Conservation (phyloP, 2,797 vertebrate species). For the Threskiornis aethiopicus region DNA sequence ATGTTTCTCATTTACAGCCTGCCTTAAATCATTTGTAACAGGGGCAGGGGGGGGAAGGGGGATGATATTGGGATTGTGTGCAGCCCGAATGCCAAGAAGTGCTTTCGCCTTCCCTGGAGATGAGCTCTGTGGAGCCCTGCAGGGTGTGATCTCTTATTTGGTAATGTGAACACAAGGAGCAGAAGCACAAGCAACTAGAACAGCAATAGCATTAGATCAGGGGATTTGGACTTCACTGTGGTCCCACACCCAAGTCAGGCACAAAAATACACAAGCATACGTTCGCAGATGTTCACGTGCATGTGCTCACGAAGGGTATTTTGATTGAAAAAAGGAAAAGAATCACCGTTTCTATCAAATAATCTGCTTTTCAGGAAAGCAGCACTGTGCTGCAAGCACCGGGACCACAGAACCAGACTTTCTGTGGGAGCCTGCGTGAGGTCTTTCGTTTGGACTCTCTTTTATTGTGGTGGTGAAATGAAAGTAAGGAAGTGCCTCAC, state of each 20-base stretch:
- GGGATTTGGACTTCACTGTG: conserved; percentile 18
- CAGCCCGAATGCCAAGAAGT: neutral
- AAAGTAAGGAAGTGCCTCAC: neutral
- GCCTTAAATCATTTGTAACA: conserved; percentile 41
- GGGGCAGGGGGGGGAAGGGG: neutral
- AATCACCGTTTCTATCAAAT: neutral
- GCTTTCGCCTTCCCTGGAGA: conserved; percentile 26
- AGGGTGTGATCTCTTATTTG: conserved; percentile 54
- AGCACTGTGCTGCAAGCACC: neutral
- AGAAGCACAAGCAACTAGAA: conserved; percentile 4
- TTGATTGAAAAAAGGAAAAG: neutral
- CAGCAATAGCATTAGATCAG: conserved; percentile 49
- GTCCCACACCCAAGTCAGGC: conserved; percentile 44
- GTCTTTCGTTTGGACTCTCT: neutral
- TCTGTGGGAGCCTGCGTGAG: neutral
- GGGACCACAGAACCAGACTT: neutral
- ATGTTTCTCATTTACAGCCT: conserved; percentile 55
- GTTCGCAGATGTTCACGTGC: neutral
- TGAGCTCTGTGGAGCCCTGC: neutral
- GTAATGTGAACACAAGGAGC: conserved; percentile 37
- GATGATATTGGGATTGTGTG: neutral
- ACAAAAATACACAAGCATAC: neutral
- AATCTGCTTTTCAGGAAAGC: neutral
- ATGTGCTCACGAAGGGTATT: neutral
- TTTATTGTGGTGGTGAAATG: neutral